These are phyloP conservation scores for Rhagonycha lutea DNA, from an alignment of 2,888 invertebrate species.

Conservation along the genomic window DNA sequence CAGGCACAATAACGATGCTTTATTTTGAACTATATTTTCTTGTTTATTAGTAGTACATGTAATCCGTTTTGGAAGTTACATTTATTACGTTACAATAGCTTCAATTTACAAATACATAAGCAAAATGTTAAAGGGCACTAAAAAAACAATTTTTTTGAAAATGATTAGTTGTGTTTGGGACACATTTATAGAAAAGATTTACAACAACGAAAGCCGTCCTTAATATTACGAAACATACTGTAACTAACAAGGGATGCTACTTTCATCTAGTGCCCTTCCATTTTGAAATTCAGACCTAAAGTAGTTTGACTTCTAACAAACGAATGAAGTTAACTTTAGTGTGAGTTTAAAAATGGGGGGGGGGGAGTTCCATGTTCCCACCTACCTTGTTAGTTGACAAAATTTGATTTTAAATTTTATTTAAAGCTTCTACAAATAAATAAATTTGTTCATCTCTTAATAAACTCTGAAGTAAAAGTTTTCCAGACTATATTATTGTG, in stretches of 20 bases:
- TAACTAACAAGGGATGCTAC: background rate
- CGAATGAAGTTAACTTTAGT: background rate
- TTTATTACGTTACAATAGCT: slow-evolving; percentile 12
- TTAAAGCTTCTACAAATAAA: background rate
- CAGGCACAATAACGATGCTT: slow-evolving; percentile 48
- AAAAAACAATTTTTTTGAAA: no score
- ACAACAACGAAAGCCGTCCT: slow-evolving; percentile 4
- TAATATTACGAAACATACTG: background rate
- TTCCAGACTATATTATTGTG: background rate
- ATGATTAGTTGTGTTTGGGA: background rate
- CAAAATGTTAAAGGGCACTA: no score
- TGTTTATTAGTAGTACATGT: slow-evolving; percentile 1
- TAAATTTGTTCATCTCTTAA: background rate
- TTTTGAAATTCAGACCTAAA: background rate
- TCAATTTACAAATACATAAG: slow-evolving; percentile 18
- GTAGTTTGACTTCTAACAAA: no score
- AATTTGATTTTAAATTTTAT: background rate
- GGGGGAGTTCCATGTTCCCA: no score
- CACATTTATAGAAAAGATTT: background rate
- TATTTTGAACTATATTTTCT: slow-evolving; percentile 34
- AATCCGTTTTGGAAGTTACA: slow-evolving; percentile 3
- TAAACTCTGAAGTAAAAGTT: background rate
- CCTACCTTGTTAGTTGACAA: background rate
- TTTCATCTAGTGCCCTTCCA: background rate
- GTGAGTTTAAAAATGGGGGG: background rate